These are phyloP conservation scores for Opisthocomus hoazin DNA, from an alignment of 2,113 vertebrate genomes.

Conservation along the genomic window DNA sequence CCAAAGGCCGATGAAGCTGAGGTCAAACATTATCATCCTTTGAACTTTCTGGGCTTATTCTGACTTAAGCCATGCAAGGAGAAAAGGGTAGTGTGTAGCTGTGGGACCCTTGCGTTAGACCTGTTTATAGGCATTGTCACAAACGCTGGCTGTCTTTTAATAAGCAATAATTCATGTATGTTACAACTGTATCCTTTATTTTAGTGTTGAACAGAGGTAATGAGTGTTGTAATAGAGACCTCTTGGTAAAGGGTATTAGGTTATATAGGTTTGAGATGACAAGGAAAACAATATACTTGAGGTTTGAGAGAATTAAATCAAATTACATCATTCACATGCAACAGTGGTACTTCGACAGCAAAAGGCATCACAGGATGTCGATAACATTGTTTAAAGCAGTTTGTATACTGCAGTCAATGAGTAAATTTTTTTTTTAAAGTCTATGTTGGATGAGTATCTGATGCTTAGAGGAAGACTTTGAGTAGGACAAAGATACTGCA, in stretches of 20 bases:
- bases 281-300: background rate
- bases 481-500: background rate
- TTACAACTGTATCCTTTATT: background rate
- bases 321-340: background rate
- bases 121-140: background rate
- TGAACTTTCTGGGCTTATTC: background rate
- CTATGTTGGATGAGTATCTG: background rate
- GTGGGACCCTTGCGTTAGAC: background rate
- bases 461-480: background rate
- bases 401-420: background rate
- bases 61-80: background rate
- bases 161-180: background rate
- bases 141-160: background rate
- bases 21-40: background rate
- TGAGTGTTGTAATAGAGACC: background rate
- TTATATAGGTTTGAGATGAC: background rate
- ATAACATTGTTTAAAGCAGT: background rate
- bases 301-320: background rate
- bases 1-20: background rate
- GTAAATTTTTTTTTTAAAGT: background rate
- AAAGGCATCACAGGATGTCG: background rate
- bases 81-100: background rate
- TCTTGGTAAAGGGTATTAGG: background rate
- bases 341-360: background rate
- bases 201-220: background rate